Percentiles rank a stretch among this genome's conserved stretches.
Evolutionary conservation across 2,888 invertebrate species (phyloP).

Genomic region (Melieria omissa): DNA sequence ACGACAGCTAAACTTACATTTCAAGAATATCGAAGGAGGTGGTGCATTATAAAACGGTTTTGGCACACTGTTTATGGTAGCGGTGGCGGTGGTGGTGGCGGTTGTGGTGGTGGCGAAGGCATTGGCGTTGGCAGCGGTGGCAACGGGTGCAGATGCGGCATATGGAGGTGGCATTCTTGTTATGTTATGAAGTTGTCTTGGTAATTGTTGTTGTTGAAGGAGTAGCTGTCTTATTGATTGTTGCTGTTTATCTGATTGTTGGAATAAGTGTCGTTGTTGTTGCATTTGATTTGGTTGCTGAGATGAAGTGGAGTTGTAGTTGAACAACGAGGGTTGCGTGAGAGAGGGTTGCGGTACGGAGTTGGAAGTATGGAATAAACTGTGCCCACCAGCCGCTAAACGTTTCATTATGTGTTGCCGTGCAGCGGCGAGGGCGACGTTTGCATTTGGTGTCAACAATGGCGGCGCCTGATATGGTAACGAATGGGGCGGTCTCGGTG

Average conservation of each 20-base stretch:
- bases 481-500: conserved; percentile 46
- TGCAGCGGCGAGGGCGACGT: conserved; percentile 62
- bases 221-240: conserved; percentile 33
- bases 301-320: conserved; percentile 26
- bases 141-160: conserved; percentile 40
- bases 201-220: conserved; percentile 52
- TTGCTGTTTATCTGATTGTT: conserved; percentile 18
- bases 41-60: conserved; percentile 53
- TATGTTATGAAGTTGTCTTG: conserved; percentile 47
- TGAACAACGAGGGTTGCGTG: conserved; percentile 46
- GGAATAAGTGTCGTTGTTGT: conserved; percentile 15
- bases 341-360: conserved; percentile 32
- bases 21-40: conserved; percentile 61
- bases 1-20: conserved; percentile 61
- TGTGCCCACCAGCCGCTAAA: conserved; percentile 48
- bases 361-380: conserved; percentile 21
- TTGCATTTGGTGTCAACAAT: conserved; percentile 50
- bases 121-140: conserved; percentile 47
- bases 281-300: conserved; percentile 31
- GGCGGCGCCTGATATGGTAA: conserved; percentile 43
- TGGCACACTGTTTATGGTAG: conserved; percentile 50
- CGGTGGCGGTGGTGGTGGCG: conserved; percentile 40
- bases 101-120: conserved; percentile 45
- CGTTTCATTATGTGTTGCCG: conserved; percentile 59
- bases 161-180: conserved; percentile 43